Percentiles rank a stretch among this genome's conserved stretches.
These are phyloP conservation scores for Cerceris rybyensis DNA, from an alignment of 2,888 invertebrate species.

Conservation along the genomic window DNA sequence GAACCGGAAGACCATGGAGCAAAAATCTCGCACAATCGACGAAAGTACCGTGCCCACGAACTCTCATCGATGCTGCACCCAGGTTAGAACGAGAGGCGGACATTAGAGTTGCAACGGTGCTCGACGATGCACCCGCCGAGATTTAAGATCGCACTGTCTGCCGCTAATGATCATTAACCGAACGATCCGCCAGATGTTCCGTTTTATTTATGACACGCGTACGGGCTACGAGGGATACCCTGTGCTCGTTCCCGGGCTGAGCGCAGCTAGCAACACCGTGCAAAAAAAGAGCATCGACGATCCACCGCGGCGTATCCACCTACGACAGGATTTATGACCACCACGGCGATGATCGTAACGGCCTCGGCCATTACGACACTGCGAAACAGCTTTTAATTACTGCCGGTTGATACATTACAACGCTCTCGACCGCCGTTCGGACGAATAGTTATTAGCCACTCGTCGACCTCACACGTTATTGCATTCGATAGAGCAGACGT, in stretches of 20 bases:
- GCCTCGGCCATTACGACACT: conserved; percentile 60
- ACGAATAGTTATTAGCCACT: conserved; percentile 65
- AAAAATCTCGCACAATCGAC: background rate
- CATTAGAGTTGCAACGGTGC: background rate
- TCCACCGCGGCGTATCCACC: conserved; percentile 33
- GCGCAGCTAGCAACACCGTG: conserved; percentile 11
- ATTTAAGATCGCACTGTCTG: conserved; percentile 43
- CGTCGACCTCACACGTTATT: conserved; percentile 59
- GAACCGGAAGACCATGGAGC: background rate
- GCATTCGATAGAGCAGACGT: conserved; percentile 26
- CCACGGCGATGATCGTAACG: conserved; percentile 61
- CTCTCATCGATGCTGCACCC: background rate
- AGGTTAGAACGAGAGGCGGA: background rate
- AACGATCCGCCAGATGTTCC: conserved; percentile 50
- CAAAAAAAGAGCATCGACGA: conserved; percentile 18
- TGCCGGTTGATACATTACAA: conserved; percentile 65
- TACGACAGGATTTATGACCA: conserved; percentile 54
- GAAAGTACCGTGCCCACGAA: background rate
- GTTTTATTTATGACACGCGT: conserved; percentile 56
- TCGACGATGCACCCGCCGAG: conserved; percentile 15
- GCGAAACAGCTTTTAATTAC: conserved; percentile 69
- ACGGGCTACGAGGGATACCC: conserved; percentile 29
- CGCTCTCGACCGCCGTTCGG: conserved; percentile 33
- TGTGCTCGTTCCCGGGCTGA: conserved; percentile 20
- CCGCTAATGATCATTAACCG: conserved; percentile 52